Base-by-base conservation (phyloP, 2,888 invertebrate genomes). In the Noctua janthe region DNA sequence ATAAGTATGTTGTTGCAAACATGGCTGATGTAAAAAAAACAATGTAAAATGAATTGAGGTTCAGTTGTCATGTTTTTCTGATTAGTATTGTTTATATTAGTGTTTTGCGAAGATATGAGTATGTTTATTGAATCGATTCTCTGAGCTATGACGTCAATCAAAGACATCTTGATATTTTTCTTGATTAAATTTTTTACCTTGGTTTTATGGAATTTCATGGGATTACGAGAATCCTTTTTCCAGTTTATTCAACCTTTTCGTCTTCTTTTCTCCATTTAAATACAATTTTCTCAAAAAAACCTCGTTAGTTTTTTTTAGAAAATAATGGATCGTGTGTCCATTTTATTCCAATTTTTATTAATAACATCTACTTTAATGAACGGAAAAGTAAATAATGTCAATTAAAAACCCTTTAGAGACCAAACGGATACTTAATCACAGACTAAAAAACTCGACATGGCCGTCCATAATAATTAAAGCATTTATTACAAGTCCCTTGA, bases 391-490 rank as follows among this genome's bases (percentile, higher is more conserved):
- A 79, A 87, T 39, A 69, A 13, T 2, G 39, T 29, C 43, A n/a
- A 69, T 74, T 71, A 69, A 64, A 77, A 71, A 39, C 51, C 66
- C 62, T 86, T 84, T 66, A 43, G 17, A 13, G n/a, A 54, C n/a
- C 35, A 72, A 74, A 76, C 43, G 59, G 66, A 20, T 10, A 54
- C 62, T 78, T 79, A 87, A 87, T 80, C 43, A 79, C 51, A 83
- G 84, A 49, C 29, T 79, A 76, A 83, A 85, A 82, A 76, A 66
- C 29, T 72, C 49, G 13, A 75, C 78, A 81, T 62, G 70, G 47
- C 59, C 56, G 83, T 81, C 75, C 78, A 64, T 80, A 83, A 84
- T 92, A 91, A 93, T 94, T 92, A 93, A 93, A 90, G 88, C 91
- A 89, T 92, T 91, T 85, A 87, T 89, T 89, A 89, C 86, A 89